Base-by-base conservation (phyloP, 2,888 invertebrate species). In the Mactromeris polynyma region DNA sequence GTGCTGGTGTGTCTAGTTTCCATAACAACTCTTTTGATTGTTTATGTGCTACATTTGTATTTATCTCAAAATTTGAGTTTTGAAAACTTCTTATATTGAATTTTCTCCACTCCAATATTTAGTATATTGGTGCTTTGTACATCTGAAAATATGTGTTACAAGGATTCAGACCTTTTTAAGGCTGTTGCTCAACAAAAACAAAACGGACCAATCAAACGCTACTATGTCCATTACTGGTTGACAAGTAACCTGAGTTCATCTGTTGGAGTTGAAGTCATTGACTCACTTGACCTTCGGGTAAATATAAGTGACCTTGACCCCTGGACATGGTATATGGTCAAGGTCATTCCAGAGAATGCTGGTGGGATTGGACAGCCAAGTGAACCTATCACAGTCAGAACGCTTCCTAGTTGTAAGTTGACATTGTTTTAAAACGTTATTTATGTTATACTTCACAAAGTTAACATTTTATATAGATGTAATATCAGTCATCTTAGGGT, bases 261-360 rank as follows among this genome's bases (percentile, higher is more conserved):
- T 64, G 64, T 87, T 31, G 92, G 90, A 64, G 90, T 89, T 33
- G 84, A 85, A 31, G 82, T 90, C 40, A 87, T 88, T 73, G 89
- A 91, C 31, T 89, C 87, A 17, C 87, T 90, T 69, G 85, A 91
- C 81, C 89, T 89, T 38, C 87, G 89, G 21, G 89, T 89, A 19
- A 91, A 91, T 64, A 90, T 95, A 51, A 91, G 85, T 83, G 93
- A 91, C 82, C 92, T 96, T 83, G 93, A 89, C 64, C 95, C 95
- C 81, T 95, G 95, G 94, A 95, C 91, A 79, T 87, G 89, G 89
- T 95, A 95, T 86, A 89, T 91, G 85, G 87, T 96, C 21, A 88
- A 89, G 42, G 83, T 96, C 42, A 89, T 89, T 73, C 93, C 94
- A 40, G 94, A 94, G 84, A 96, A 95, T 92, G 91, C 92, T 19